These are phyloP conservation scores for Sialis fuliginosa DNA, from an alignment of 2,888 invertebrate species.

Conservation along the genomic window DNA sequence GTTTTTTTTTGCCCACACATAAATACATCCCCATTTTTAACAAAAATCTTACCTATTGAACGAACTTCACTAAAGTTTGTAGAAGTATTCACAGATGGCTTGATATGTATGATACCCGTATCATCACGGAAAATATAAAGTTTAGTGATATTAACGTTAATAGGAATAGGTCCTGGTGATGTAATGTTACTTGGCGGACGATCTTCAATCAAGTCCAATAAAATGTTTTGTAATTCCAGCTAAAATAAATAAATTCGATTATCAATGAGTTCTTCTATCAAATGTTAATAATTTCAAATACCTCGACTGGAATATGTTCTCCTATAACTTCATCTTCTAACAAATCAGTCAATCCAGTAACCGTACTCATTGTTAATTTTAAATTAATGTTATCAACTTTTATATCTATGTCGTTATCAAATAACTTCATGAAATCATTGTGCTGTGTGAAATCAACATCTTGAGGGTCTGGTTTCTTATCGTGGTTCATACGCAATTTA, in stretches of 20 bases:
- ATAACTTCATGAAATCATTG: slow-evolving; percentile 25
- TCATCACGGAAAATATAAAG: slow-evolving; percentile 51
- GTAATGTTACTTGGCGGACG: slow-evolving; percentile 63
- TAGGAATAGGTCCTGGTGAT: slow-evolving; percentile 64
- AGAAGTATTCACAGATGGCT: slow-evolving; percentile 27
- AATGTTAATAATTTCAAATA: slow-evolving; percentile 20
- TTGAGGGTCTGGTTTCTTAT: slow-evolving; percentile 21
- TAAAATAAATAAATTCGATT: slow-evolving; percentile 20
- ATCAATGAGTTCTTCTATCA: not conserved
- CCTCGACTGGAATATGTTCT: slow-evolving; percentile 67
- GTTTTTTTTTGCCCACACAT: too few relatives aligned
- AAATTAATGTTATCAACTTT: slow-evolving; percentile 45
- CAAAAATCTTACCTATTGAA: not conserved
- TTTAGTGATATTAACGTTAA: slow-evolving; percentile 54
- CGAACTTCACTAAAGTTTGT: not conserved
- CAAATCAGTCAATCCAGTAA: slow-evolving; percentile 64
- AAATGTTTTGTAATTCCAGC: slow-evolving; percentile 58
- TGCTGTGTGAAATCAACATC: slow-evolving; percentile 26
- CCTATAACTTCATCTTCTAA: slow-evolving; percentile 74
- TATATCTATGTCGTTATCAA: slow-evolving; percentile 39
- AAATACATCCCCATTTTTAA: not conserved
- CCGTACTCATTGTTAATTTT: slow-evolving; percentile 62
- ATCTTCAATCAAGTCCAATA: slow-evolving; percentile 65
- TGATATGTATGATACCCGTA: slow-evolving; percentile 57
- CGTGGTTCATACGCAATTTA: slow-evolving; percentile 41